Percentiles rank a stretch among this genome's conserved stretches.
Evolutionary conservation across 2,888 invertebrate genomes (phyloP).

Genomic region (Deilephila porcellus): DNA sequence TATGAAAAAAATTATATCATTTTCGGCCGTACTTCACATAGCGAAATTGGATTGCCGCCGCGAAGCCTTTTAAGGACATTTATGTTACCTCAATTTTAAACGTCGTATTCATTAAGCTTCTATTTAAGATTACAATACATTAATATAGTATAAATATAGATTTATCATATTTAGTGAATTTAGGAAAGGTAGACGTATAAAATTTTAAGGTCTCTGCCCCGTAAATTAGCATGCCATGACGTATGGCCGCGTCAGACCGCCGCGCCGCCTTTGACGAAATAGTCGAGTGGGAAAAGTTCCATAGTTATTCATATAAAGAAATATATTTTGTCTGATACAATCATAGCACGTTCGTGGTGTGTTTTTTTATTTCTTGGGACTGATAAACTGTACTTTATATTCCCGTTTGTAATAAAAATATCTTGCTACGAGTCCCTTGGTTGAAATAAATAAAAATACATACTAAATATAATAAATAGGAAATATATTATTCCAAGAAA

Average conservation of each 20-base stretch:
- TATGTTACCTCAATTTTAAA: slow-evolving; percentile 32
- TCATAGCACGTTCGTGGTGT: no score
- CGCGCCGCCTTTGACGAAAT: no score
- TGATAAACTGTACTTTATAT: neutral
- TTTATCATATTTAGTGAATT: no score
- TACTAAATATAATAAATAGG: neutral
- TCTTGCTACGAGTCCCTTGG: neutral
- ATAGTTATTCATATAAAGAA: no score
- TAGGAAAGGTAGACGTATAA: no score
- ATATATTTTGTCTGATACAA: no score
- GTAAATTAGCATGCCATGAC: no score
- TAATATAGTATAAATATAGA: neutral
- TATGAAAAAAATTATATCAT: slow-evolving; percentile 65
- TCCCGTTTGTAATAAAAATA: neutral
- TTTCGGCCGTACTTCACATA: slow-evolving; percentile 49
- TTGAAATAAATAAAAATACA: neutral
- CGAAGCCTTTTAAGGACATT: slow-evolving; percentile 43
- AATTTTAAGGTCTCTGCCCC: no score
- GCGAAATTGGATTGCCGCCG: slow-evolving; percentile 55
- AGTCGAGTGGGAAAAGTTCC: no score
- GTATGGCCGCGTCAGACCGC: no score
- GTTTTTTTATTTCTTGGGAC: neutral
- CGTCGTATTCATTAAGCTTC: slow-evolving; percentile 12
- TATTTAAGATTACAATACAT: neutral
- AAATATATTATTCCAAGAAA: neutral